Evolutionary conservation across 35 echinoderm and acorn worm genomes (phyloP).

Genomic region (Stichopus chloronotus): DNA sequence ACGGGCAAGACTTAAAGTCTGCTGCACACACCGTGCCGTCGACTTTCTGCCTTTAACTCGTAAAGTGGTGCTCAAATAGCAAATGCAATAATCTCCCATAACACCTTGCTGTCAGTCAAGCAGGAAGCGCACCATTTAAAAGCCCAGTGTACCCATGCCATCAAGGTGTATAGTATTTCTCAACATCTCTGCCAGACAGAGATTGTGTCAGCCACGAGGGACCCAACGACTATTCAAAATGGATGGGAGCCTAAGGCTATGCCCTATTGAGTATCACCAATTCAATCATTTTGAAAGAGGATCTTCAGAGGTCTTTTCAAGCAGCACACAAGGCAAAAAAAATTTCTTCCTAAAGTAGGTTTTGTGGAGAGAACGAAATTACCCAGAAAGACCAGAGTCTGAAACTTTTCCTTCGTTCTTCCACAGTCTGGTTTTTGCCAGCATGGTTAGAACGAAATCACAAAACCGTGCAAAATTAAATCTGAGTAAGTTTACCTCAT

Average conservation of each 20-base stretch:
- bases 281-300: conserved; percentile 5
- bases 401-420: background rate
- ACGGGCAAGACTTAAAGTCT: background rate
- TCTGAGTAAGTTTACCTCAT: no score
- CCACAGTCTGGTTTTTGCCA: background rate
- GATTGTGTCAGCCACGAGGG: conserved; percentile 2
- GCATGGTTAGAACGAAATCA: background rate
- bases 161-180: conserved; percentile 9
- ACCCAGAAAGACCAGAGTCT: background rate
- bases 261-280: background rate
- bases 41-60: background rate
- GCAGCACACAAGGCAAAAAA: background rate
- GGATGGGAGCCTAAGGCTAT: background rate
- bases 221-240: conserved; percentile 7
- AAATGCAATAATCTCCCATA: conserved; percentile 11
- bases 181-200: background rate
- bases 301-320: background rate
- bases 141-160: background rate
- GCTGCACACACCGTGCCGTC: background rate
- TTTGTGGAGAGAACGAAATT: no score
- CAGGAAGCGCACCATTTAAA: background rate
- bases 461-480: background rate
- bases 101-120: background rate
- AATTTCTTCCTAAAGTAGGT: background rate
- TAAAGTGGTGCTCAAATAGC: background rate